These are phyloP conservation scores for Leptopilina clavipes DNA, from an alignment of 1,140 invertebrate genomes.

Conservation along the genomic window DNA sequence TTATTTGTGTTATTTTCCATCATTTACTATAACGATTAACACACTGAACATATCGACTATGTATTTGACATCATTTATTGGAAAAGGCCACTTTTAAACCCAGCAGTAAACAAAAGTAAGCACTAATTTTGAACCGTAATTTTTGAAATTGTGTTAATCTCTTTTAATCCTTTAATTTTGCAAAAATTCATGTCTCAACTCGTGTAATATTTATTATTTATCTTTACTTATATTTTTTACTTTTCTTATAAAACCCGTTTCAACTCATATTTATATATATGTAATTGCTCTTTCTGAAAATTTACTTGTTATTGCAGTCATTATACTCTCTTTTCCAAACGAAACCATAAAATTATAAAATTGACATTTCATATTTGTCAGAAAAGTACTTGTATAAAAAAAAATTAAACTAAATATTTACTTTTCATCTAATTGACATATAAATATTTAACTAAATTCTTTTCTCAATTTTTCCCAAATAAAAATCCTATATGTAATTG, in stretches of 20 bases:
- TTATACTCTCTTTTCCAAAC: not conserved
- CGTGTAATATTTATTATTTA: not conserved
- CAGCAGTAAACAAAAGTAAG: not conserved
- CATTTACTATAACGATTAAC: constrained; percentile 53
- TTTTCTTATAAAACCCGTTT: not conserved
- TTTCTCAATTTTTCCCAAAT: not conserved
- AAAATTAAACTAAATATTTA: too few relatives aligned
- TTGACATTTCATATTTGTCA: constrained; percentile 1
- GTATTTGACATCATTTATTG: too few relatives aligned
- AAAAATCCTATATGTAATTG: too few relatives aligned
- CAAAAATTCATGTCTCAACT: not conserved
- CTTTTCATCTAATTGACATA: too few relatives aligned
- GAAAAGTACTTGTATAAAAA: not conserved
- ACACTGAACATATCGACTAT: constrained; percentile 40
- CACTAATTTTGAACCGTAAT: not conserved
- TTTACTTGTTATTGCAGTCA: not conserved
- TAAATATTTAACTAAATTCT: too few relatives aligned
- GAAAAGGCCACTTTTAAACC: too few relatives aligned
- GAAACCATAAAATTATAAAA: constrained; percentile 1
- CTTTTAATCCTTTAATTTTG: not conserved
- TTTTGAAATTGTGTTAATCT: not conserved
- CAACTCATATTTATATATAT: not conserved
- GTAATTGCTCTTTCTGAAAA: constrained; percentile 10
- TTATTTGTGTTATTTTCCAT: constrained; percentile 52
- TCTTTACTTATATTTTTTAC: not conserved